Conservation (phyloP, 2,888 invertebrate species). For the Acanthococcus lagerstroemiae region DNA sequence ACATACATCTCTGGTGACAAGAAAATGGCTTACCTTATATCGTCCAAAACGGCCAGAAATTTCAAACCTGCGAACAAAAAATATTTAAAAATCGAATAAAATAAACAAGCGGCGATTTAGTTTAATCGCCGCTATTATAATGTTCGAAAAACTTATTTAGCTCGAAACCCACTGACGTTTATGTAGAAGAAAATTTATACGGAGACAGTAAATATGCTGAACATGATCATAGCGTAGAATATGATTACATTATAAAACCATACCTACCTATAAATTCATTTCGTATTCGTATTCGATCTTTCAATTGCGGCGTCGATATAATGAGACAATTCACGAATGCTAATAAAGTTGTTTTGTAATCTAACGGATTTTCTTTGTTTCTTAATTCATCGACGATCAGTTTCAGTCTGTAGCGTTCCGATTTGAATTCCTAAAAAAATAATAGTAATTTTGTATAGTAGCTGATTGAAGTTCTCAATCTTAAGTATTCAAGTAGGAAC, state of each 20-base stretch:
- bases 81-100: slow-evolving; percentile 1
- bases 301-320: slow-evolving; percentile 75
- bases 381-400: slow-evolving; percentile 75
- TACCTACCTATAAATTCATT: slow-evolving; percentile 89
- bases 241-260: too few species aligned
- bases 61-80: slow-evolving; percentile 64
- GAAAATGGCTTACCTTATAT: slow-evolving; percentile 77
- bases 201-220: not conserved
- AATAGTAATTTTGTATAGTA: not conserved
- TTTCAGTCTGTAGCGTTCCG: slow-evolving; percentile 78
- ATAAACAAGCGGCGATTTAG: too few species aligned
- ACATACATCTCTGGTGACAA: too few species aligned
- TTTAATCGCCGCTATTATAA: too few species aligned
- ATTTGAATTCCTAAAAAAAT: slow-evolving; percentile 59
- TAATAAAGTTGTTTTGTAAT: slow-evolving; percentile 83
- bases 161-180: too few species aligned
- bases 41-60: slow-evolving; percentile 72
- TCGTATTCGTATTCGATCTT: slow-evolving; percentile 75
- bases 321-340: slow-evolving; percentile 94
- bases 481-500: not conserved
- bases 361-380: slow-evolving; percentile 49
- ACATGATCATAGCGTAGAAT: too few species aligned
- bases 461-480: not conserved
- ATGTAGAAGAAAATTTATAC: not conserved
- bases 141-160: too few species aligned